These are phyloP conservation scores for Triplophysa siluroides DNA, from an alignment of 2,113 vertebrate genomes.

Conservation along the genomic window DNA sequence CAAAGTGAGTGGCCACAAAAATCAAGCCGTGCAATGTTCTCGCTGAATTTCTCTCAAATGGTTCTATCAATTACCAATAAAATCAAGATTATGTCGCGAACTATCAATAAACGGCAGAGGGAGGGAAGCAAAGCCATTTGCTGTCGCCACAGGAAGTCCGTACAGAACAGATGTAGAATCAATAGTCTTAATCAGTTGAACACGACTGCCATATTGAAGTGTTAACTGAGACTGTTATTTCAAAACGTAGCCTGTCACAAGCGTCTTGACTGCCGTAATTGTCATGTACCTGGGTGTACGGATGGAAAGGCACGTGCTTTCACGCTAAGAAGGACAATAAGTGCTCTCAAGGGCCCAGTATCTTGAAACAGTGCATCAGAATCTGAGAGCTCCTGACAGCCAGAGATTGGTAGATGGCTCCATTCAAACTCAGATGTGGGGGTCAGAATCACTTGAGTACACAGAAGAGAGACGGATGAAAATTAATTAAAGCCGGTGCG, in stretches of 20 bases:
- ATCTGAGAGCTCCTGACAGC: slow-evolving; percentile 71
- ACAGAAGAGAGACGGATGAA: slow-evolving; percentile 88
- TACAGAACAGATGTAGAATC: slow-evolving; percentile 56
- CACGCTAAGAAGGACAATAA: slow-evolving; percentile 58
- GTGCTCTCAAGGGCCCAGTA: slow-evolving; percentile 55
- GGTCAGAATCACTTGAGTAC: slow-evolving; percentile 74
- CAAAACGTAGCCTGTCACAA: slow-evolving; percentile 47
- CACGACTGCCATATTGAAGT: slow-evolving; percentile 49
- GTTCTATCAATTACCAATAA: slow-evolving; percentile 40
- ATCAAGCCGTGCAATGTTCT: slow-evolving; percentile 40
- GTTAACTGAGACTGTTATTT: slow-evolving; percentile 43
- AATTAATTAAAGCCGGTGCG: slow-evolving; percentile 99
- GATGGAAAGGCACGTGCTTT: slow-evolving; percentile 7
- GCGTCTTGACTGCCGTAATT: slow-evolving; percentile 33
- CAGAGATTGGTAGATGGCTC: slow-evolving; percentile 63
- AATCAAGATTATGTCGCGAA: slow-evolving; percentile 46
- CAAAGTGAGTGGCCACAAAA: slow-evolving; percentile 32
- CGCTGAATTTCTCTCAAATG: slow-evolving; percentile 38
- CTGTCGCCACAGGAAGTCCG: slow-evolving; percentile 44
- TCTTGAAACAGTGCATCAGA: slow-evolving; percentile 57
- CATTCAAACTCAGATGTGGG: slow-evolving; percentile 70
- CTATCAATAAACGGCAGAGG: slow-evolving; percentile 47
- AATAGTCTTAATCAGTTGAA: slow-evolving; percentile 59
- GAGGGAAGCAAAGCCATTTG: slow-evolving; percentile 36
- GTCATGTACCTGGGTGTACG: slow-evolving; percentile 34